A percentile compares a stretch with the other conserved stretches of the same genome.
Conservation (phyloP, 2,888 invertebrate genomes). For the Mesorhabditis belari region DNA sequence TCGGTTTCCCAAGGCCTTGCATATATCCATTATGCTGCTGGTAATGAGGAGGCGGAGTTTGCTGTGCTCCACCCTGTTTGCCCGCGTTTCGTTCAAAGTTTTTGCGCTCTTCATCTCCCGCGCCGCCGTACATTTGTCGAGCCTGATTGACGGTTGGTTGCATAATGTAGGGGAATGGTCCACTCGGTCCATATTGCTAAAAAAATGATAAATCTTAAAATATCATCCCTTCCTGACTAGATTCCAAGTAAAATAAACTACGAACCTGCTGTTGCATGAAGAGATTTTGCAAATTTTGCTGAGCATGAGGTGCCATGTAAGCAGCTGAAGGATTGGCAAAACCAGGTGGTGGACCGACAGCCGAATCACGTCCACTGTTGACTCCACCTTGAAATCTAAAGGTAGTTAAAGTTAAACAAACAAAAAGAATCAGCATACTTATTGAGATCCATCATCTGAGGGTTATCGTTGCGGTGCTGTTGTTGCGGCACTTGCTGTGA, state of each 20-base stretch:
- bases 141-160: neutral
- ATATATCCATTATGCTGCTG: neutral
- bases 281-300: no score
- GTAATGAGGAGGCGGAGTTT: neutral
- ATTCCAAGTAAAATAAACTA: neutral
- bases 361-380: neutral
- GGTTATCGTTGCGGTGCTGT: conserved; percentile 22
- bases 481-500: conserved; percentile 11
- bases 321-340: neutral
- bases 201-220: neutral
- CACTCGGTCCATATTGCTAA: neutral
- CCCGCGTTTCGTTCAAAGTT: neutral
- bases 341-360: neutral
- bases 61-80: neutral
- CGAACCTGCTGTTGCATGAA: neutral
- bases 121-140: neutral
- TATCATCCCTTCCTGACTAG: no score
- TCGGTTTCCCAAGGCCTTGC: neutral
- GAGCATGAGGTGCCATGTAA: neutral
- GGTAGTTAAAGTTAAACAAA: neutral
- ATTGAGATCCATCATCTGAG: conserved; percentile 21
- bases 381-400: neutral
- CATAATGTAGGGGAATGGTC: neutral
- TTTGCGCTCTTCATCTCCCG: neutral
- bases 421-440: conserved; percentile 19